Conservation (phyloP, 2,888 invertebrate species). For the Lasioglossum leucozonium region DNA sequence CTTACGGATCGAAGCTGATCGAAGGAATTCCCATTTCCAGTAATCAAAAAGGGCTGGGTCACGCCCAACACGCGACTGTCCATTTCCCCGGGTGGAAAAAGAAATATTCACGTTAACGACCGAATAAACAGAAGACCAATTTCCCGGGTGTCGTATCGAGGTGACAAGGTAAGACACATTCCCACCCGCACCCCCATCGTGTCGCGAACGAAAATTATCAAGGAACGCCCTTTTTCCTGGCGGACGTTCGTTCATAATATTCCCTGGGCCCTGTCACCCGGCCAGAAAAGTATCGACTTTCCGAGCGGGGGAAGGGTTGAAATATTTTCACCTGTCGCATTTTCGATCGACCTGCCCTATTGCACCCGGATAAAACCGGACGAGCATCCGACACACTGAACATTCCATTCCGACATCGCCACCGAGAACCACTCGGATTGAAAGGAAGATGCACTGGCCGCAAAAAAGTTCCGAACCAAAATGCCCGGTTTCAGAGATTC, state of each 20-base stretch:
- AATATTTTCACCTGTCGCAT: constrained; percentile 34
- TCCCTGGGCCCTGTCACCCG: constrained; percentile 19
- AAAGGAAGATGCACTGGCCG: background rate
- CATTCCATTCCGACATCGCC: constrained; percentile 23
- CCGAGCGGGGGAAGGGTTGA: constrained; percentile 11
- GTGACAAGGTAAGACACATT: constrained; percentile 20
- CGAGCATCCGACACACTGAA: constrained; percentile 32
- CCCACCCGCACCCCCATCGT: no score
- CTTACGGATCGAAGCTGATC: background rate
- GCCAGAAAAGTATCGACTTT: constrained; percentile 32
- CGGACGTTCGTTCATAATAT: constrained; percentile 42
- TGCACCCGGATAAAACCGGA: constrained; percentile 12
- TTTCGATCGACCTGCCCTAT: constrained; percentile 25
- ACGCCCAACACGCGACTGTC: constrained; percentile 3
- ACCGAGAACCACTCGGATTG: constrained; percentile 10
- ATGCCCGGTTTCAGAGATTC: background rate
- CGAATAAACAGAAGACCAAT: constrained; percentile 53
- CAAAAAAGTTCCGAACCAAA: background rate
- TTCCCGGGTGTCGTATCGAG: constrained; percentile 18
- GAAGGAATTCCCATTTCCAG: background rate
- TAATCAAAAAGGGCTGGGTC: background rate
- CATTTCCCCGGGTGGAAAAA: background rate
- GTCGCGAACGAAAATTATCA: constrained; percentile 39
- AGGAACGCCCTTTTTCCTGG: background rate
- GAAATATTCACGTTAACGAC: constrained; percentile 57